Evolutionary conservation across 2,888 invertebrate genomes (phyloP).

Genomic region (Leptinotarsa rubiginosa): DNA sequence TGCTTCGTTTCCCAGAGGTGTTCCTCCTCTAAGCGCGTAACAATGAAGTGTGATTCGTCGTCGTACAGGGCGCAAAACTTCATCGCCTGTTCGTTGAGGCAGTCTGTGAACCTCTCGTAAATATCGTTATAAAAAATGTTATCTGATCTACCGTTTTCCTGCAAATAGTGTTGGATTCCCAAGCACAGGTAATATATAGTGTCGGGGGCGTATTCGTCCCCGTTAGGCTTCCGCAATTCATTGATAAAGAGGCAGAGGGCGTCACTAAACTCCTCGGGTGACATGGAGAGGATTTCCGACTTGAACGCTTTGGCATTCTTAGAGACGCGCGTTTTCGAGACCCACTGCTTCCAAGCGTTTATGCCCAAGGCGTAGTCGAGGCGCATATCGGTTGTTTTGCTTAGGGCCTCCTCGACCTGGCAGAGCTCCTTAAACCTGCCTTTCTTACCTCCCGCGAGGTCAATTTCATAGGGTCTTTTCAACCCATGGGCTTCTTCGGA

Average conservation of each 20-base stretch:
- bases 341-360: constrained; percentile 92
- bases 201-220: constrained; percentile 88
- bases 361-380: constrained; percentile 81
- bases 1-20: constrained; percentile 93
- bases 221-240: constrained; percentile 88
- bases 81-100: constrained; percentile 82
- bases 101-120: constrained; percentile 87
- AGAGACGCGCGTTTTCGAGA: constrained; percentile 68
- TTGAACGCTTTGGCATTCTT: constrained; percentile 78
- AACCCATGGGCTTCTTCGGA: neutral
- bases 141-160: constrained; percentile 87
- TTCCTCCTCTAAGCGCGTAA: constrained; percentile 90
- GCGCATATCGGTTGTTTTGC: constrained; percentile 25
- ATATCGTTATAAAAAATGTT: constrained; percentile 90
- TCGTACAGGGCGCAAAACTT: constrained; percentile 81
- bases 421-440: constrained; percentile 70
- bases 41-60: constrained; percentile 80
- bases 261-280: constrained; percentile 86
- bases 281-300: constrained; percentile 84
- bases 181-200: constrained; percentile 90
- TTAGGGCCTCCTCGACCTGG: neutral
- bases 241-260: constrained; percentile 86
- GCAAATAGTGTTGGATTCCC: constrained; percentile 89
- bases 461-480: neutral
- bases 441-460: constrained; percentile 53